Evolutionary conservation across 2,113 vertebrate genomes (phyloP).

Genomic region (Capreolus pygargus): DNA sequence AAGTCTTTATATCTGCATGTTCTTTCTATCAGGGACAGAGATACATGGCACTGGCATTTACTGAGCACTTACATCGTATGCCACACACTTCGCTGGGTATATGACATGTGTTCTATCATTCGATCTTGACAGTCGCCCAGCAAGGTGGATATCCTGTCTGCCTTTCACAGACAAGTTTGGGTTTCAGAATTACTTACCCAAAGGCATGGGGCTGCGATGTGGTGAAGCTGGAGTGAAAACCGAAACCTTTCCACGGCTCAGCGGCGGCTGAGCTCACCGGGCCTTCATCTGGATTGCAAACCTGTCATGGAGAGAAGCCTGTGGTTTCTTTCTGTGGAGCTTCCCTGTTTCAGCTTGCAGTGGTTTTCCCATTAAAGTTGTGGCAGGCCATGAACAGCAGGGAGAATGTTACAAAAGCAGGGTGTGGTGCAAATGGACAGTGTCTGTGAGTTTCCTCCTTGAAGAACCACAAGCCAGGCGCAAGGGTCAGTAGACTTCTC

Average conservation of each 20-base stretch:
- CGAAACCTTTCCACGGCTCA: background rate
- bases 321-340: background rate
- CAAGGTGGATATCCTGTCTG: background rate
- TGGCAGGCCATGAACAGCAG: background rate
- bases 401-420: background rate
- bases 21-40: background rate
- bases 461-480: background rate
- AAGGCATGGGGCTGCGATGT: fast-evolving
- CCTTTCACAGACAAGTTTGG: background rate
- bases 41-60: fast-evolving
- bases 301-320: fast-evolving
- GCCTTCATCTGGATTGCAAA: background rate
- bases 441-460: background rate
- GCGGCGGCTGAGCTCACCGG: fast-evolving
- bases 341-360: background rate
- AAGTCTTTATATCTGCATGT: background rate
- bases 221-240: background rate
- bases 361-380: background rate
- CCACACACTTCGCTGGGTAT: background rate
- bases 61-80: background rate
- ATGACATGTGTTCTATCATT: background rate
- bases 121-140: background rate
- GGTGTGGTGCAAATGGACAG: background rate
- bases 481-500: background rate
- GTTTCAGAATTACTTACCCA: background rate